A percentile compares a stretch with the other conserved stretches of the same genome.
phyloP scores from a whole-genome alignment of 2,113 vertebrate genomes.

The Cyprinus carpio region DNA sequence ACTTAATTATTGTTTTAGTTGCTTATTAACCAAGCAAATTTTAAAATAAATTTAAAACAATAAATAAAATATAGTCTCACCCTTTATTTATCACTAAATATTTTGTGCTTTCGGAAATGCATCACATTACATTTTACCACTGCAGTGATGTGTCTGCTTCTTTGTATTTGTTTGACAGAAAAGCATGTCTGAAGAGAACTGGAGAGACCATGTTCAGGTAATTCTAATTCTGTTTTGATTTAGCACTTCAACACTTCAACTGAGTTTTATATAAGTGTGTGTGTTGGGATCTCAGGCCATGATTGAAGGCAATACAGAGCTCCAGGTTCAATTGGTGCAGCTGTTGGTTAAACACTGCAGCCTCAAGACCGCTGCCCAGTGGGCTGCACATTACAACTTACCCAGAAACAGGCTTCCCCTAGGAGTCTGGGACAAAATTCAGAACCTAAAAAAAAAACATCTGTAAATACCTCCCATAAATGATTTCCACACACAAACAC shows the following conservation, averaged over 20 bases:
- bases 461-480: neutral
- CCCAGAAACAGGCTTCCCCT: constrained; percentile 70
- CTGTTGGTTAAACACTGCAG: constrained; percentile 67
- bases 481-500: constrained; percentile 15
- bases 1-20: too few species aligned
- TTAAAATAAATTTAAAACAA: too few species aligned
- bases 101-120: neutral
- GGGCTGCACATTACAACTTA: constrained; percentile 70
- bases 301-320: constrained; percentile 72
- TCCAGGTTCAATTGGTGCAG: constrained; percentile 75
- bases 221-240: constrained; percentile 23
- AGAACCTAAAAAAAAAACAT: constrained; percentile 39
- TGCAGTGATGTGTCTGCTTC: neutral
- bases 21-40: too few species aligned
- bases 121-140: neutral
- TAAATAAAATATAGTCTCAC: too few species aligned
- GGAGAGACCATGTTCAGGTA: constrained; percentile 84
- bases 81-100: neutral
- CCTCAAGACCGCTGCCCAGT: constrained; percentile 59
- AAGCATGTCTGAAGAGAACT: constrained; percentile 82
- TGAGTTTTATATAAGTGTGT: neutral
- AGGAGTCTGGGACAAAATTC: constrained; percentile 67
- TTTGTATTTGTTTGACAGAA: constrained; percentile 74
- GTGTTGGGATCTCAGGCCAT: constrained; percentile 70
- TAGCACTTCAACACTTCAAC: neutral